Conservation (phyloP, 2,888 invertebrate genomes). For the Aphrophora alni region DNA sequence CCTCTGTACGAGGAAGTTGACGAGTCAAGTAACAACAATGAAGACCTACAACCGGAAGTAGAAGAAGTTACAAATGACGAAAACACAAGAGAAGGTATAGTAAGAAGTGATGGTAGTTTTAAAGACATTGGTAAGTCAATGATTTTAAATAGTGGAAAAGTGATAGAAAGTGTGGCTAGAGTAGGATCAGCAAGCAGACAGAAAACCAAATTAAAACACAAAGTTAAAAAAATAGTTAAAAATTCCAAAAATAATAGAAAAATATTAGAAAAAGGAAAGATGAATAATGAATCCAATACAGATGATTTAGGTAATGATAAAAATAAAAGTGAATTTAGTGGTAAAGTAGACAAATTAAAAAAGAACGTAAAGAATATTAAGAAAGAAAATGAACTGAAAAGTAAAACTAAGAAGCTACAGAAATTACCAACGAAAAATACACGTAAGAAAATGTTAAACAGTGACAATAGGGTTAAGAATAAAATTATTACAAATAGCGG, state of each 20-base stretch:
- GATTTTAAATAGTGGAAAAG: slow-evolving; percentile 45
- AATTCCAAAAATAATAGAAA: background rate
- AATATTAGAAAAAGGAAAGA: no score
- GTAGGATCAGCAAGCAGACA: background rate
- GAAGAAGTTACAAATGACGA: slow-evolving; percentile 37
- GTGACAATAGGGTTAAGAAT: no score
- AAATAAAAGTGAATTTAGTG: no score
- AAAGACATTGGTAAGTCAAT: slow-evolving; percentile 39
- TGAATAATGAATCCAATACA: no score
- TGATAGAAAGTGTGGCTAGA: background rate
- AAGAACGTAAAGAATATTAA: background rate
- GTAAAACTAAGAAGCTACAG: no score
- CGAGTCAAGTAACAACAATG: slow-evolving; percentile 26
- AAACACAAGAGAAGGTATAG: slow-evolving; percentile 9
- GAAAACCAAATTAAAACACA: background rate
- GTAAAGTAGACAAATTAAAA: background rate
- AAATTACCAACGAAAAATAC: no score
- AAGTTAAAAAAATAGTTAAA: background rate
- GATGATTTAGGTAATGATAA: no score
- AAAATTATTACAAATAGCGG: no score
- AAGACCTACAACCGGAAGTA: background rate
- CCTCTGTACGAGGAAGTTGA: slow-evolving; percentile 43
- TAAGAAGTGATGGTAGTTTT: slow-evolving; percentile 30
- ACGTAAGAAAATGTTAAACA: background rate
- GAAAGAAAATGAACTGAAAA: background rate